Evolutionary conservation across 2,797 vertebrate species (phyloP).

Genomic region (Tokudaia muenninki): DNA sequence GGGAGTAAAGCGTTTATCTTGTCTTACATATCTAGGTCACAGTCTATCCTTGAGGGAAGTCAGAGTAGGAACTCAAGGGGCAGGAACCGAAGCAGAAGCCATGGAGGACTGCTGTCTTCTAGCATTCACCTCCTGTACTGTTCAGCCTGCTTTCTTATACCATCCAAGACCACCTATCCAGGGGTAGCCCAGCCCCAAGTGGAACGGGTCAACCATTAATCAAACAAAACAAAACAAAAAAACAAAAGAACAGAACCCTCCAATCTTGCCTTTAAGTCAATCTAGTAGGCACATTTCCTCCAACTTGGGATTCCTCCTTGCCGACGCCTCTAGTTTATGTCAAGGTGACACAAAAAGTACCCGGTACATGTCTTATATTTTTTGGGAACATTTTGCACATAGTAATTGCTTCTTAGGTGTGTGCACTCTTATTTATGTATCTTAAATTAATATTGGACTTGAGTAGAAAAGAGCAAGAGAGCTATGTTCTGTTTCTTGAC

Average conservation of each 20-base stretch:
- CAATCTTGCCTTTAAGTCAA: too few species aligned
- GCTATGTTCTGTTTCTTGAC: neutral
- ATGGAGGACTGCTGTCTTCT: neutral
- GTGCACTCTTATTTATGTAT: neutral
- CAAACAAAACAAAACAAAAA: neutral
- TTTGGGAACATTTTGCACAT: neutral
- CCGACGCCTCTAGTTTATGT: neutral
- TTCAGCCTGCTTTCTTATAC: neutral
- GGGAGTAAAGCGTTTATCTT: neutral
- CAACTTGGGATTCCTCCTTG: neutral
- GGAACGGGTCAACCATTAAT: neutral
- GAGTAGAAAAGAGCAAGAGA: neutral
- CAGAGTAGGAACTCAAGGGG: neutral
- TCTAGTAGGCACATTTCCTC: neutral
- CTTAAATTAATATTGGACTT: neutral
- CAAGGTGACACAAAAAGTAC: neutral
- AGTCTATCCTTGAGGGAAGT: neutral
- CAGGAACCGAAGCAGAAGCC: neutral
- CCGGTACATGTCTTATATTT: neutral
- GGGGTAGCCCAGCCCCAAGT: neutral
- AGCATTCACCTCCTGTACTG: neutral
- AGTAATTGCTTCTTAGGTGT: slow-evolving; percentile 5
- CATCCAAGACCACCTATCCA: neutral
- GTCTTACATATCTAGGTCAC: neutral
- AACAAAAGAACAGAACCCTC: neutral